Evolutionary conservation across 2,888 invertebrate genomes (phyloP).

Genomic region (Slavum lentiscoides): DNA sequence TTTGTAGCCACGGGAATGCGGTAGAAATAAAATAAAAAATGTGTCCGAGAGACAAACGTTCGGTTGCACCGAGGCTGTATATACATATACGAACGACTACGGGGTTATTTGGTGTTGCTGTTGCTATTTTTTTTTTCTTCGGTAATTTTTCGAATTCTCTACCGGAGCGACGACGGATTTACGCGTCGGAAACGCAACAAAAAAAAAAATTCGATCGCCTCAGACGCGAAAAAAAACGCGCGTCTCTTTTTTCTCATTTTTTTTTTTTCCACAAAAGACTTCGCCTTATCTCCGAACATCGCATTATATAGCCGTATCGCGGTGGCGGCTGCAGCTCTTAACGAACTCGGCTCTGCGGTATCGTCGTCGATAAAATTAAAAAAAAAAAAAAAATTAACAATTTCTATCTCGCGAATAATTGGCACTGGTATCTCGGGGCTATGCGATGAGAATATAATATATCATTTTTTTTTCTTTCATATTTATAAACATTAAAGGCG

Average conservation of each 20-base stretch:
- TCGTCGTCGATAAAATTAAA: not conserved
- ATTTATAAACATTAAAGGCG: too few species aligned
- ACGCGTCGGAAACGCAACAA: not conserved
- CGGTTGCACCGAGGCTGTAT: not conserved
- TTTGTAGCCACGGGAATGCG: constrained; percentile 40
- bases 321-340: not conserved
- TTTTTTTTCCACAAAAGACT: constrained; percentile 26
- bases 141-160: constrained; percentile 45
- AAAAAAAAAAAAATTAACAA: constrained; percentile 14
- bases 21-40: constrained; percentile 31
- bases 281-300: constrained; percentile 37
- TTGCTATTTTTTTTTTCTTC: not conserved
- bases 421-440: not conserved
- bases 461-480: not conserved
- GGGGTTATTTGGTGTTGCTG: constrained; percentile 24
- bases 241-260: too few species aligned
- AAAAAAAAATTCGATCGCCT: constrained; percentile 28
- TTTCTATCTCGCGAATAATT: constrained; percentile 36
- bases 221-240: constrained; percentile 45
- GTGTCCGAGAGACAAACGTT: constrained; percentile 20
- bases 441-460: not conserved
- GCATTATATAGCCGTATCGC: constrained; percentile 19
- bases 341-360: constrained; percentile 29
- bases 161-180: not conserved
- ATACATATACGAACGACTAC: not conserved